phyloP scores from a whole-genome alignment of 2,113 vertebrate species.

The Ceyx melanurus region DNA sequence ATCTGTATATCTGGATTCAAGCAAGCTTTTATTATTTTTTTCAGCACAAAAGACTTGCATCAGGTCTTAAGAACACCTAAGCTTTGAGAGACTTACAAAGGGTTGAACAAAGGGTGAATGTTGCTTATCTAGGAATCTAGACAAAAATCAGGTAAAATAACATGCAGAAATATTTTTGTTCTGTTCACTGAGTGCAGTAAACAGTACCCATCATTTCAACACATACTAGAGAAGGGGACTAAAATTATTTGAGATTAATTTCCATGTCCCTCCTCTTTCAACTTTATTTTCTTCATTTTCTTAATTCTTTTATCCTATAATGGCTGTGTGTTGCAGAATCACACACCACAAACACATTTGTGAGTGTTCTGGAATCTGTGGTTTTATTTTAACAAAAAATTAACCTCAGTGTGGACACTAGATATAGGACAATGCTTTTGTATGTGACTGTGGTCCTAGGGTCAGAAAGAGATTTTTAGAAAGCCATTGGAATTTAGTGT shows the following conservation, averaged over 20 bases:
- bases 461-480: not conserved
- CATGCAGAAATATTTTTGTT: not conserved
- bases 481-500: not conserved
- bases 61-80: not conserved
- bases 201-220: not conserved
- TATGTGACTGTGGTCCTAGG: not conserved
- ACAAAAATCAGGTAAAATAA: not conserved
- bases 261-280: not conserved
- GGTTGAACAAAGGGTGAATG: not conserved
- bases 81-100: not conserved
- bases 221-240: not conserved
- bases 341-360: not conserved
- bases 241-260: not conserved
- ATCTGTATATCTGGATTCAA: not conserved
- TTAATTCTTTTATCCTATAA: not conserved
- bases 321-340: not conserved
- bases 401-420: not conserved
- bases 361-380: not conserved
- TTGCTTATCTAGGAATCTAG: not conserved
- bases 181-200: not conserved
- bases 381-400: not conserved
- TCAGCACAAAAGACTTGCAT: not conserved
- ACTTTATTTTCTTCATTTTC: not conserved
- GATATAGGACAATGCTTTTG: not conserved
- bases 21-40: not conserved